Base-by-base conservation (phyloP, 2,797 vertebrate genomes). In the Macrochelys suwanniensis region DNA sequence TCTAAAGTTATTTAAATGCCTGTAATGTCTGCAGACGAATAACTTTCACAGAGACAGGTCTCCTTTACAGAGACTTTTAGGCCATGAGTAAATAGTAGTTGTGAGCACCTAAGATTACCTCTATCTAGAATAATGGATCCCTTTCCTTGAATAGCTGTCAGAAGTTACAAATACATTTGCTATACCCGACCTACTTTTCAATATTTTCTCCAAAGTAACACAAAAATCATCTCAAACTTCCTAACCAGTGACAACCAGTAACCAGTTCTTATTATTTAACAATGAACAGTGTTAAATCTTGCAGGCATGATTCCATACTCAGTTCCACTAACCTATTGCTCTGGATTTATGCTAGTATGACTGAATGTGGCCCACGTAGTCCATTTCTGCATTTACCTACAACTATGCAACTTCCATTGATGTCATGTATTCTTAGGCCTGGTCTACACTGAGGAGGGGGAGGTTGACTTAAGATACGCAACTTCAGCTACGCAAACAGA, bases 371-470 rank as follows among this genome's bases (percentile, higher is more conserved):
- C 16, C 61, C 16, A 10, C 16, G 4, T n/a, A 65, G 16, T 65
- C 33, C 61, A n/a, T 33, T n/a, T n/a, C 33, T 65, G 17, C n/a
- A 21, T 68, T 37, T 68, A 68, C 37, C 6, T 6, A 26, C 1
- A 71, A 17, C 5, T 9, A n/a, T 0, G 0, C 0, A 77, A 1
- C 0, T 82, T 1, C 10, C 61, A 1, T 2, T 50, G 17, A 28
- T 31, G 4, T 85, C 84, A 37, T 82, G 1, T 42, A 12, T 77
- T 25, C 1, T 82, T 51, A 26, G 37, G 37, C 37, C 37, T 42
- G 37, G 37, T 42, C 37, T 42, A 42, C 37, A 42, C 37, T 42
- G 37, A 4, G 37, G 37, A 4, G 37, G 37, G 37, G 37, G 37
- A 4, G 37, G 37, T 42, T 42, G 37, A 42, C 37, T 42, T 42